phyloP scores from a whole-genome alignment of 1,140 invertebrate species.

The Venturia canescens region DNA sequence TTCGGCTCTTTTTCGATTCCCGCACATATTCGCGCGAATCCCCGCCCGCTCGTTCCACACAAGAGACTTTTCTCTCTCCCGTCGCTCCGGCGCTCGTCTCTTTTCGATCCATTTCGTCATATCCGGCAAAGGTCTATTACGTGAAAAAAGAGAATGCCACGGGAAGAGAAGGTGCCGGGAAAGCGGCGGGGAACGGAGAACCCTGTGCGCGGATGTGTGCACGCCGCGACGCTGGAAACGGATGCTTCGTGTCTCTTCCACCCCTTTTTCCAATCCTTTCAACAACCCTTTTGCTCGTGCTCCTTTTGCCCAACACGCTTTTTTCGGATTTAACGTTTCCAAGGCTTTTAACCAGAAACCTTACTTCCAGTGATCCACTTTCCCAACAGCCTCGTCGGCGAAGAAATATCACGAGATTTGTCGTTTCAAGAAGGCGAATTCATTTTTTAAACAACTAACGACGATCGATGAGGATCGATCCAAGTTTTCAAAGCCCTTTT shows the following conservation, averaged over 20 bases:
- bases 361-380: background rate
- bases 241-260: background rate
- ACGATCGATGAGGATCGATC: too few species aligned
- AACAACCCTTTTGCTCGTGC: background rate
- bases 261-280: slow-evolving; percentile 12
- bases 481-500: too few species aligned
- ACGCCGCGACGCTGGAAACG: background rate
- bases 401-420: too few species aligned
- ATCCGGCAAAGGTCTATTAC: slow-evolving; percentile 4
- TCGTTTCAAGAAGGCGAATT: too few species aligned
- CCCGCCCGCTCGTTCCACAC: background rate
- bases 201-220: background rate
- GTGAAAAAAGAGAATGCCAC: too few species aligned
- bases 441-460: too few species aligned
- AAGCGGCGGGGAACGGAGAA: background rate
- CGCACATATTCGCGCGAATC: background rate
- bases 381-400: too few species aligned
- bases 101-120: slow-evolving; percentile 8
- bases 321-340: background rate
- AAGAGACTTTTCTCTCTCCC: background rate
- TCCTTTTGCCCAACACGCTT: background rate
- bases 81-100: background rate
- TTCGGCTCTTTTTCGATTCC: background rate
- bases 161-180: background rate
- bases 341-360: background rate